These are phyloP conservation scores for Pyrochroa serraticornis DNA, from an alignment of 2,888 invertebrate species.

Conservation along the genomic window DNA sequence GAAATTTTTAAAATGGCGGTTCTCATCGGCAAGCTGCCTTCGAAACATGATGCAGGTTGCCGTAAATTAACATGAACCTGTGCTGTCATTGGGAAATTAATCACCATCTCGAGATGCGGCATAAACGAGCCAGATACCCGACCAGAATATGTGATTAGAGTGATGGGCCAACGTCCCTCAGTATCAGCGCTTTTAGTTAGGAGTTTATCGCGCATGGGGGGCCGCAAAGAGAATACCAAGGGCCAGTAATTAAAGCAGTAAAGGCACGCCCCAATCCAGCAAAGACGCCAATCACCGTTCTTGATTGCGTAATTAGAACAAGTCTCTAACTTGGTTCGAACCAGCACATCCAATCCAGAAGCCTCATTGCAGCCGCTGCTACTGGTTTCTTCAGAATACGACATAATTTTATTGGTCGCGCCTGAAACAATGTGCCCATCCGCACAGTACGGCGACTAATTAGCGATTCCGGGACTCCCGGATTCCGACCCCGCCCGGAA, in stretches of 20 bases:
- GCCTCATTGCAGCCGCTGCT: conserved; percentile 49
- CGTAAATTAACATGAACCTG: conserved; percentile 21
- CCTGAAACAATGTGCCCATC: conserved; percentile 24
- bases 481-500: conserved; percentile 9
- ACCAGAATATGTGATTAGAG: conserved; percentile 18
- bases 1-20: no score
- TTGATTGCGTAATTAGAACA: conserved; percentile 60
- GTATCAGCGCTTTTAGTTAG: not conserved
- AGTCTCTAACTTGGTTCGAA: conserved; percentile 50
- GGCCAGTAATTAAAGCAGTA: conserved; percentile 55
- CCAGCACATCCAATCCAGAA: conserved; percentile 48
- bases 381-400: conserved; percentile 43
- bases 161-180: not conserved
- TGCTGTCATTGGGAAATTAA: conserved; percentile 27
- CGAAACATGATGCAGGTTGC: conserved; percentile 1
- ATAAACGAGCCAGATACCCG: conserved; percentile 15
- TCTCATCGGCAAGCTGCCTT: no score
- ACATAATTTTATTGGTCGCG: conserved; percentile 28
- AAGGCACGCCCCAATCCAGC: conserved; percentile 47
- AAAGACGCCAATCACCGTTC: conserved; percentile 50
- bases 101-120: conserved; percentile 14
- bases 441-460: conserved; percentile 8
- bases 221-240: conserved; percentile 22
- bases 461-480: conserved; percentile 17
- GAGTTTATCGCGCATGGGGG: not conserved